Base-by-base conservation (phyloP, 2,888 invertebrate species). In the Nomada hirtipes region DNA sequence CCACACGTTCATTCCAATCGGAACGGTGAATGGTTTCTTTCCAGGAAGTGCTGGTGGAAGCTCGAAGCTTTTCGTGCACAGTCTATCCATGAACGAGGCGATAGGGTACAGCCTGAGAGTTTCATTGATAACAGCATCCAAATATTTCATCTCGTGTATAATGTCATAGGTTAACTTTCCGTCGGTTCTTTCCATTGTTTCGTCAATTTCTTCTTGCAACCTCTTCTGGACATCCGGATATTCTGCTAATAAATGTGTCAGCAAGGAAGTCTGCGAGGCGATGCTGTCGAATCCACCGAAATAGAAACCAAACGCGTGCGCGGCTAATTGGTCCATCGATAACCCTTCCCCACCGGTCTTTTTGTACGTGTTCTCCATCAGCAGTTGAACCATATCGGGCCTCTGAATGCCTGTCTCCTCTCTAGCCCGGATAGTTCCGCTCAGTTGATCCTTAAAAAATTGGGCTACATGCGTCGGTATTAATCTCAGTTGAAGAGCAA, bases 311-410 rank as follows among this genome's bases (percentile, higher is more conserved):
- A 92, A 90, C 0, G 94, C 95, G 89, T 95, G 95, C 0, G 94
- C 94, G 0, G 93, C 87, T 11, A 95, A 90, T 29, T 95, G 94
- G 0, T 92, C 90, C n/a, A 89, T 63, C 0, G 84, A 86, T 0
- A 92, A 61, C 4, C 83, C 59, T 2, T 76, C 77, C 0, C 82
- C 84, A 0, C 20, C 26, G 0, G 65, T 70, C 9, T 55, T 1
- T 0, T 83, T 86, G 0, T 65, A 89, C 29, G 88, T 85, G 0
- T 91, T 91, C 69, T 95, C 95, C 94, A 95, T 93, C 64, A 96
- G 89, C 18, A 95, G 84, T 76, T 96, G 95, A 7, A 96, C 94
- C 95, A 96, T 95, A 81, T 96, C 96, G 0, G 95, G 94, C 73
- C 95, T 89, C 3, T 94, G 55, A 15, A 90, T 86, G 0, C 86